Base-by-base conservation (phyloP, 2,888 invertebrate species). In the Leucophora obtusa region DNA sequence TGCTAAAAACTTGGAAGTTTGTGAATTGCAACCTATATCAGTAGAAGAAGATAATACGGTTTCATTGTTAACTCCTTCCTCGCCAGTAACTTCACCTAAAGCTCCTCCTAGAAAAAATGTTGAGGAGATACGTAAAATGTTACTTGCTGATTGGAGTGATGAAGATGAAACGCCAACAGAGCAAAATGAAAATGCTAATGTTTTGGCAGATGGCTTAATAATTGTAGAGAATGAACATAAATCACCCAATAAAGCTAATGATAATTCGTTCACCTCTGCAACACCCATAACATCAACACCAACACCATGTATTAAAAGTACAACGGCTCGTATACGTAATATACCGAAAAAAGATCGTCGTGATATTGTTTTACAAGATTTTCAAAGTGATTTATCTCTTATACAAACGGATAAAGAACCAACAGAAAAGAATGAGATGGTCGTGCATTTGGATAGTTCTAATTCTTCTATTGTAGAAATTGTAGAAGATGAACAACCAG, bases 131-230 rank as follows among this genome's bases (percentile, higher is more conserved):
- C 93, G 93, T 78, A 93, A 92, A 73, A 93, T 94, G 84, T 91
- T 96, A 54, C 89, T 96, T 74, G 95, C 95, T 1, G 96, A 96
- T 86, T 96, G 96, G 95, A 93, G 93, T 82, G 95, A 95, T 84
- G 93, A 92, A 77, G 92, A 92, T 17, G 91, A 91, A 63, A 50
- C 60, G 15, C 59, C 69, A 9, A 75, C 35, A 11, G 82, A 77
- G 24, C 83, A 66, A 18, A 76, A 79, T 3, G 74, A 80, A 10
- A 62, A 83, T 15, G 58, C 59, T n/a, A 77, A 74, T 54, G 59
- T 71, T 15, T 53, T 70, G 11, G 53, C 38, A 11, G 38, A 28
- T 28, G 6, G 28, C 7, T 4, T 28, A 7, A 28, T 7, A 28
- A 28, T 28, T 28, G 28, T 11, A 11, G 38, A 28, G 28, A 28